Evolutionary conservation across 2,113 vertebrate genomes (phyloP), one percentile per base, ranked within the genome.

Genomic region (Lanius collurio): DNA sequence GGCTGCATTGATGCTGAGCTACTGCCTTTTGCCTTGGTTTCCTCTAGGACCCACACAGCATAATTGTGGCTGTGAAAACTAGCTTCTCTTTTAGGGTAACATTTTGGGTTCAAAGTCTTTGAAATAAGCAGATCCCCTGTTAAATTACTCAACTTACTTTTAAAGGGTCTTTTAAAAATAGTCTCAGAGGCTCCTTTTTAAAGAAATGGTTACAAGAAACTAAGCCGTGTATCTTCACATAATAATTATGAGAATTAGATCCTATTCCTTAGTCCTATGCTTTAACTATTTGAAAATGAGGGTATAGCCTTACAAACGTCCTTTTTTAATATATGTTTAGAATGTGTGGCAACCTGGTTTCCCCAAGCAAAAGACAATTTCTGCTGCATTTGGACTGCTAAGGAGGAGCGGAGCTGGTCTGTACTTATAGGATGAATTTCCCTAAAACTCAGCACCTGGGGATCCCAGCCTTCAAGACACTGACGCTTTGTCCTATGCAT

Each of bases 231-330:
- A 55, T 55, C 14, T 13, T 89, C 35, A 82, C 39, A 33, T 78
- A 65, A 79, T 89, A 91, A 77, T 67, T 46, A 71, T 16, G 21
- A 75, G 67, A 87, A 87, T 76, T 82, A 74, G 28, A 64, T 80
- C n/a, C 56, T 80, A 65, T 46, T 23, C 53, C 16, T 67, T 50
- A 74, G 11, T 41, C 68, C 73, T 70, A 67, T 15, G 42, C 46
- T 91, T 78, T 75, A 87, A 74, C 44, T 81, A 33, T 59, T 94
- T 26, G 84, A 89, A 93, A 95, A 78, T 73, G 11, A 88, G 39
- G 9, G 24, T 57, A 69, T 53, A 82, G 23, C 13, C 37, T 96
- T 89, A 35, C 77, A 83, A 46, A 80, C 37, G 4, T 10, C 15
- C 22, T 46, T 73, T 82, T 82, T 75, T 12, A 9, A 73, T 79